These are phyloP conservation scores for Athene cunicularia DNA, from an alignment of 2,113 vertebrate species.

Conservation along the genomic window DNA sequence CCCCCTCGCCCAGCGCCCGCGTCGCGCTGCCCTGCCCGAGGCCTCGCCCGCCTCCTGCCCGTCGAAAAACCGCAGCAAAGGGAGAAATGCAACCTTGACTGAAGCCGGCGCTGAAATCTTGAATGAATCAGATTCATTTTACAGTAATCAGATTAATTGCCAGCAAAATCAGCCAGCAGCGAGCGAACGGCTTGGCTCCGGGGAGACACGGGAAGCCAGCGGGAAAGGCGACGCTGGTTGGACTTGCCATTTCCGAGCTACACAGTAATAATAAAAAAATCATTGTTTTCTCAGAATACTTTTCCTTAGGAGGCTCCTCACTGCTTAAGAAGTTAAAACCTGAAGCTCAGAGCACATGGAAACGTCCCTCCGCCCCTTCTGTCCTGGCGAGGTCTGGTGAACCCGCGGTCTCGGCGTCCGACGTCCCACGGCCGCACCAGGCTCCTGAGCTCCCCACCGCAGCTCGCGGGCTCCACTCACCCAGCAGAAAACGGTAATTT, in stretches of 20 bases:
- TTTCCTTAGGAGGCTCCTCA: neutral
- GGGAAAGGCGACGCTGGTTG: neutral
- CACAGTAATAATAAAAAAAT: accelerated
- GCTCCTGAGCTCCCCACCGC: neutral
- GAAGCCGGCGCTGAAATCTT: neutral
- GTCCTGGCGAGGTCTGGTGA: accelerated
- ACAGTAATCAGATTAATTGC: neutral
- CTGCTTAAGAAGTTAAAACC: neutral
- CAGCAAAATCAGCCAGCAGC: neutral
- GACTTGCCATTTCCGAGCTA: neutral
- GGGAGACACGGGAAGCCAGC: accelerated
- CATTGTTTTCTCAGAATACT: neutral
- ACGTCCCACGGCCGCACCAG: neutral
- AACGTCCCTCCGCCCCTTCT: neutral
- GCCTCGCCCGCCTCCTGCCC: neutral
- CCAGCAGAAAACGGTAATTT: accelerated
- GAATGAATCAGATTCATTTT: too few relatives aligned
- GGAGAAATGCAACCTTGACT: neutral
- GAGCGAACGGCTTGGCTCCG: neutral
- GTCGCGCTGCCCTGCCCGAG: neutral
- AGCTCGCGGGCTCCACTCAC: neutral
- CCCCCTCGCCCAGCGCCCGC: neutral
- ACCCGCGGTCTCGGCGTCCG: accelerated
- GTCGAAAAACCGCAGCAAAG: neutral
- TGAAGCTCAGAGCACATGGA: neutral